Evolutionary conservation across 2,888 invertebrate species (phyloP), one percentile per base, ranked within the genome.

Genomic region (Eurytoma californica): DNA sequence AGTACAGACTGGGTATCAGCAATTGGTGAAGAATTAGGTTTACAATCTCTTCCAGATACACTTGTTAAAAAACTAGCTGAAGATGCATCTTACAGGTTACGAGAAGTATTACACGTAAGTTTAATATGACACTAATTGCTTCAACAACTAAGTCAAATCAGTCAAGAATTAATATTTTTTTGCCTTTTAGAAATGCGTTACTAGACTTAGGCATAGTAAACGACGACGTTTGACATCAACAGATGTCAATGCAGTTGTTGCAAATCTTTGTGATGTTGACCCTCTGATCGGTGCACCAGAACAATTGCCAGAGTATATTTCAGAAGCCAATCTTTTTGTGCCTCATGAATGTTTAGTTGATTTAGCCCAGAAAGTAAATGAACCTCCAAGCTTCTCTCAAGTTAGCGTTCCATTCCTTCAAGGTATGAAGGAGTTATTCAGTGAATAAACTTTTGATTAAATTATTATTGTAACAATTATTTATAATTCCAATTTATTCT

Each of bases 1-100:
- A 89, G 90, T 73, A 88, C 87, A 30, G 89, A 90, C 20, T 90
- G 90, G 90, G 84, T 90, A 80, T 88, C 89, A 58, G 82, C 87
- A 2, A 90, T 90, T 61, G 89, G 90, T 5, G 90, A 90, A 80
- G 90, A 90, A 82, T 83, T 90, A 39, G 90, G 90, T 39, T 85
- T 90, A 83, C 87, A 89, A 83, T 86, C 89, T 7, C 78, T 90
- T 24, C 87, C 88, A 0, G 89, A 90, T 83, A 83, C 87, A 67
- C 82, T 90, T 39, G 80, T 88, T 14, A 80, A 85, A 63, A 87
- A 88, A 84, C 82, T 90, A 12, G 88, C 90, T 3, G 90, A 90
- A 79, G 90, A 90, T 85, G 90, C 90, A 58, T 90, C 90, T 0
- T 90, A 90, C 82, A 87, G 89, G 57, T 83, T 90, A 24, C 84